Evolutionary conservation across 2,113 vertebrate genomes (phyloP).

Genomic region (Daphoenositta chrysoptera): DNA sequence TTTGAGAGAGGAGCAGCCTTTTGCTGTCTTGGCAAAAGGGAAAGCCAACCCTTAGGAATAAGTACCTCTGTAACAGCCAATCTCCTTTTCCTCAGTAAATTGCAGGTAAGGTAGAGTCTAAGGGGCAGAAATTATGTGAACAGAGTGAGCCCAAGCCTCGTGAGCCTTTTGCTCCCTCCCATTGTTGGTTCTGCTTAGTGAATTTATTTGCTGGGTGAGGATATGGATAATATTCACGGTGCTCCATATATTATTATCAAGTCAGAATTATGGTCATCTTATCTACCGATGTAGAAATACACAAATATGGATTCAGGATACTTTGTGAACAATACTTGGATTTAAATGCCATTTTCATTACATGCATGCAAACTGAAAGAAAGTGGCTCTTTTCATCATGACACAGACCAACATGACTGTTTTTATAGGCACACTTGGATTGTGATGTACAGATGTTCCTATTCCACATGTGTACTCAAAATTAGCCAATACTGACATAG

Average conservation of each 20-base stretch:
- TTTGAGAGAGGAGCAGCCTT: not conserved
- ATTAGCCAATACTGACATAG: not conserved
- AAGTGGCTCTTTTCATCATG: not conserved
- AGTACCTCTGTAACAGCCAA: not conserved
- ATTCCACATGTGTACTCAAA: not conserved
- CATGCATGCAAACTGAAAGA: not conserved
- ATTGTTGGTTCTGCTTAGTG: not conserved
- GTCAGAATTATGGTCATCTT: not conserved
- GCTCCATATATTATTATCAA: not conserved
- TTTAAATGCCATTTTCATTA: not conserved
- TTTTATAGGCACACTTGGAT: not conserved
- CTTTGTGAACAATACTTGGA: not conserved
- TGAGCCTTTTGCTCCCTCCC: not conserved
- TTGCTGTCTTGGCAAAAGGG: not conserved
- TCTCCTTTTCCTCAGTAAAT: not conserved
- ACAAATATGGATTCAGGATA: not conserved
- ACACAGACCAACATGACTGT: rapidly evolving
- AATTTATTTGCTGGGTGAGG: not conserved
- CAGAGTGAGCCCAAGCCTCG: not conserved
- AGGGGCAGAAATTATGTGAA: not conserved
- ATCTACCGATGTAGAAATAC: not conserved
- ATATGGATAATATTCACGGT: not conserved
- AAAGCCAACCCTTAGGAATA: not conserved
- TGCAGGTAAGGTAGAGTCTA: not conserved
- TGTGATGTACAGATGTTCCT: not conserved